Conservation (phyloP, 1,140 invertebrate species). For the Euwallacea similis region DNA sequence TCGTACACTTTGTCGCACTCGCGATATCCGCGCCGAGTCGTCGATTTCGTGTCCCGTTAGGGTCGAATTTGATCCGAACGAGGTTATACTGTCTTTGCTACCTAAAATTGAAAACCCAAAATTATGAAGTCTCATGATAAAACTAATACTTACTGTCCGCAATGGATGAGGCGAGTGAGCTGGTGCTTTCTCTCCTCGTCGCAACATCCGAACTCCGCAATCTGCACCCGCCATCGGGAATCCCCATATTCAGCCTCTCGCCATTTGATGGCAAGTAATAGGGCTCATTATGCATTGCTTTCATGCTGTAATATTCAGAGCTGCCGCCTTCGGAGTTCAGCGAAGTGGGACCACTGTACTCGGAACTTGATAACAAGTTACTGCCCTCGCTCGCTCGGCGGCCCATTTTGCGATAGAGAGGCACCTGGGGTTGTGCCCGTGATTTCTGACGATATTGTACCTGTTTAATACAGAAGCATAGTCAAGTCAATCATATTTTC, state of each 20-base stretch:
- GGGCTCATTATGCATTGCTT: constrained; percentile 39
- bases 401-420: constrained; percentile 53
- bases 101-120: constrained; percentile 41
- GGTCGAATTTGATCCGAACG: constrained; percentile 67
- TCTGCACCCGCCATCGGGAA: constrained; percentile 44
- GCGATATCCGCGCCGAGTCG: constrained; percentile 68
- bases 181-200: constrained; percentile 61
- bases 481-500: neutral
- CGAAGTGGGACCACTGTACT: constrained; percentile 40
- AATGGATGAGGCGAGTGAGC: constrained; percentile 60
- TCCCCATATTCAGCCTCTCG: constrained; percentile 53
- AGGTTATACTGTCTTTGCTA: constrained; percentile 66
- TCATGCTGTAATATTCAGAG: constrained; percentile 37
- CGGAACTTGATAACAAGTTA: constrained; percentile 51
- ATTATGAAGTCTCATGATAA: neutral
- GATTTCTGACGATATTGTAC: constrained; percentile 43
- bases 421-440: constrained; percentile 59
- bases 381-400: constrained; percentile 60
- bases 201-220: constrained; percentile 55
- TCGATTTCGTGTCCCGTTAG: constrained; percentile 66
- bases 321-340: constrained; percentile 33
- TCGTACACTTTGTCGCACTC: constrained; percentile 78
- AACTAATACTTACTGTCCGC: constrained; percentile 46
- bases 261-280: constrained; percentile 53
- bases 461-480: constrained; percentile 5